A percentile compares a stretch with the other conserved stretches of the same genome.
phyloP scores from a whole-genome alignment of 2,113 vertebrate species.

The Hiodon alosoides region DNA sequence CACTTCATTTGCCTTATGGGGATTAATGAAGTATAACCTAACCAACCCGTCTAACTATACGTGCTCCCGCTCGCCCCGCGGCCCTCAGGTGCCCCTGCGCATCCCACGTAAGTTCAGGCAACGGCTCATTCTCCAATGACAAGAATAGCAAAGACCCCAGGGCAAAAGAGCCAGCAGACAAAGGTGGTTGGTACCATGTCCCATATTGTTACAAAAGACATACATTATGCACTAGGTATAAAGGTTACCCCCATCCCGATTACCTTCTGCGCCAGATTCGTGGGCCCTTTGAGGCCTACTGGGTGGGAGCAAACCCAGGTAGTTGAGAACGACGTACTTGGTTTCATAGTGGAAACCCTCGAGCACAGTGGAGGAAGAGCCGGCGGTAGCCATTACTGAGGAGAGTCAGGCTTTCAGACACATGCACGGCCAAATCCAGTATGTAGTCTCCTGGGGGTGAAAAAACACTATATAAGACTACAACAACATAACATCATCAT shows the following conservation, averaged over 20 bases:
- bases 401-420: constrained; percentile 46
- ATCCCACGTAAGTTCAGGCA: too few relatives aligned
- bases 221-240: not conserved
- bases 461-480: not conserved
- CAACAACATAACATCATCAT: too few relatives aligned
- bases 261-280: constrained; percentile 52
- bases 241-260: not conserved
- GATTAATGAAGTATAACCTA: too few relatives aligned
- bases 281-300: constrained; percentile 53
- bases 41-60: too few relatives aligned
- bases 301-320: constrained; percentile 70
- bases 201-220: not conserved
- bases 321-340: constrained; percentile 86
- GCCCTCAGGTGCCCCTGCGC: too few relatives aligned
- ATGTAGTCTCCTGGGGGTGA: constrained; percentile 33
- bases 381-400: constrained; percentile 57
- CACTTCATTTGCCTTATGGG: too few relatives aligned
- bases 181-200: too few relatives aligned
- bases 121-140: too few relatives aligned
- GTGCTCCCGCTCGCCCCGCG: too few relatives aligned
- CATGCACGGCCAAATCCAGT: constrained; percentile 43
- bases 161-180: too few relatives aligned
- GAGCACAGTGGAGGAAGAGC: constrained; percentile 62
- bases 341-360: constrained; percentile 91
- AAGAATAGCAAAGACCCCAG: too few relatives aligned